Evolutionary conservation across 2,797 vertebrate genomes (phyloP), one percentile per base, ranked within the genome.

Genomic region (Brachyrhaphis roseni): DNA sequence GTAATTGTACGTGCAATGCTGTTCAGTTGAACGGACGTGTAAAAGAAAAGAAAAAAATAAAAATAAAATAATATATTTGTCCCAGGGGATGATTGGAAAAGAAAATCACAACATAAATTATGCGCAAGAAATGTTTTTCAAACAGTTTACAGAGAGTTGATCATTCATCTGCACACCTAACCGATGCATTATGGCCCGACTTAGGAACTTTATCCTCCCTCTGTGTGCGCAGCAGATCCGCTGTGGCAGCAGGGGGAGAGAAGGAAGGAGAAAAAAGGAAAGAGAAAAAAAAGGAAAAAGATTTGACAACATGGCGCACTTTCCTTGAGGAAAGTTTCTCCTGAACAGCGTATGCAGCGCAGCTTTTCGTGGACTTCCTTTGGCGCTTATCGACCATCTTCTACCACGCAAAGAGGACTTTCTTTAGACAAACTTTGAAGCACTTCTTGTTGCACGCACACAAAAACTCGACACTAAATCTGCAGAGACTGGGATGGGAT

Each of bases 261-360:
- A 87, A 70, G 78, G 76, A 28, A 46, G 51, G 59, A 76, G 79
- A 74, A 74, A 84, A 82, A 78, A 82, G 78, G 81, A 85, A 85
- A 85, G 85, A 87, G 71, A 85, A 80, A 82, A 91, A 89, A 92
- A 92, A 92, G 86, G 84, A 90, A 93, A 95, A 93, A 90, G 90
- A 83, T 94, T 93, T 94, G 95, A 95, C 95, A 96, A 96, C 95
- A 96, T 96, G 96, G 96, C 96, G 96, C 92, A 95, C 94, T 95
- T 94, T 95, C 88, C 89, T 78, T 92, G 93, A 95, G 93, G 92
- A 95, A 95, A 95, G 82, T 93, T 93, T 87, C 87, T 83, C 55
- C 81, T 80, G 85, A 78, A 80, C 88, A 80, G 84, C 78, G 59
- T 83, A 85, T 45, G 10, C 85, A 41, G 80, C 78, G 77, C 68